These are phyloP conservation scores for Drosophila prosaltans DNA, from an alignment of 1,140 invertebrate genomes.

Conservation along the genomic window DNA sequence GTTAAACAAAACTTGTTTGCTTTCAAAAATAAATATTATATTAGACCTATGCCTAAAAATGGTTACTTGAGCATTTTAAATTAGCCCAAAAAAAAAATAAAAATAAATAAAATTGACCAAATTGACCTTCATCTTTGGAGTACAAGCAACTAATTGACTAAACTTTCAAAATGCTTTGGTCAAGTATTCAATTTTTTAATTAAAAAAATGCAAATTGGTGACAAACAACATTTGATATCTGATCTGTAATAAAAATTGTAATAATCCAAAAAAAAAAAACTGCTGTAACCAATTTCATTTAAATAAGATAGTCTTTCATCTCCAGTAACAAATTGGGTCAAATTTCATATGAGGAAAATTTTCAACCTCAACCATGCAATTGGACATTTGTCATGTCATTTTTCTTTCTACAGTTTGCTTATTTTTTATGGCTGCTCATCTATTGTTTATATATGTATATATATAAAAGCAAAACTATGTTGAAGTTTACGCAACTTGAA, in stretches of 20 bases:
- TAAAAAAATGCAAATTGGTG: constrained; percentile 5
- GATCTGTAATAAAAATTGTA: background rate
- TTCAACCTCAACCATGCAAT: constrained; percentile 11
- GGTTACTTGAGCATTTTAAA: background rate
- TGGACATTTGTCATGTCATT: constrained; percentile 8
- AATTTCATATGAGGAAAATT: constrained; percentile 4
- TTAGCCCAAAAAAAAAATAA: background rate
- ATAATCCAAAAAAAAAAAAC: background rate
- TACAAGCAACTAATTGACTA: constrained; percentile 3
- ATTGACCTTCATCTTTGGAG: background rate
- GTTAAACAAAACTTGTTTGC: background rate
- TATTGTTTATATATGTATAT: background rate
- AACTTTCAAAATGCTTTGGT: background rate
- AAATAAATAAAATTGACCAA: background rate
- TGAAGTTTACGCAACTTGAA: constrained; percentile 33
- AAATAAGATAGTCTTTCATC: background rate
- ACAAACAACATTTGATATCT: constrained; percentile 9
- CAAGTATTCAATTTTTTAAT: background rate
- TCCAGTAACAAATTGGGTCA: constrained; percentile 2
- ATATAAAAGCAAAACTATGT: constrained; percentile 18
- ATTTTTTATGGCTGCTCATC: constrained; percentile 7
- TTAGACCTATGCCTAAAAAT: background rate
- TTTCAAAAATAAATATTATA: background rate
- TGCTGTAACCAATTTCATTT: background rate
- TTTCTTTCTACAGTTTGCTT: background rate